Percentiles rank a stretch among this genome's conserved stretches.
These are phyloP conservation scores for Eupeodes latifasciatus DNA, from an alignment of 2,888 invertebrate genomes.

Conservation along the genomic window DNA sequence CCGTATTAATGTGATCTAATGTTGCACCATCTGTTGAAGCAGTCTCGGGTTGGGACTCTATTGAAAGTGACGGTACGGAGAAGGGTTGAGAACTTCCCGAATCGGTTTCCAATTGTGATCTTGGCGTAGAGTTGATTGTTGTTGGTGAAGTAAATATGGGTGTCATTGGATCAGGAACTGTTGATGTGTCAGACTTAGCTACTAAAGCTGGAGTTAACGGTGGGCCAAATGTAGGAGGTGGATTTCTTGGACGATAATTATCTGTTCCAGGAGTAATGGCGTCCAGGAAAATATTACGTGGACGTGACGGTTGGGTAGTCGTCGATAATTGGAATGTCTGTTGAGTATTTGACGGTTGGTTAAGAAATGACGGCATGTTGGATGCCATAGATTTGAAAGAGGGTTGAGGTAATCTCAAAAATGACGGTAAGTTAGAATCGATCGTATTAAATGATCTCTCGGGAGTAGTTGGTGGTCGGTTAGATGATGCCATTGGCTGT, in stretches of 20 bases:
- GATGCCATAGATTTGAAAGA: too few species aligned
- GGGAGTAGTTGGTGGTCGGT: background rate
- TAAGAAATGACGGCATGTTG: background rate
- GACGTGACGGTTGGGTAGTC: background rate
- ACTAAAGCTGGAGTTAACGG: background rate
- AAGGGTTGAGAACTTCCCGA: background rate
- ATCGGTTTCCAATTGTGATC: background rate
- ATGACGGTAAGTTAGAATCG: background rate
- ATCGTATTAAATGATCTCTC: background rate
- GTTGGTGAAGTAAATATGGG: background rate
- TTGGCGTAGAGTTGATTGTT: background rate
- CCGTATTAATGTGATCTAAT: conserved; percentile 39
- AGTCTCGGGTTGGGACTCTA: too few species aligned
- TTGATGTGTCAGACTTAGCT: background rate
- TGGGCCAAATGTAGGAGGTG: background rate
- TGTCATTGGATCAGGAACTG: background rate
- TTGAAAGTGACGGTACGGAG: background rate
- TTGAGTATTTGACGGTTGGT: background rate
- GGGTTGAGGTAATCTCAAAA: background rate
- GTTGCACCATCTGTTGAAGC: background rate
- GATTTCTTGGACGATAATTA: background rate
- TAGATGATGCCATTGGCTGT: background rate
- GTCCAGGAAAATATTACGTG: background rate
- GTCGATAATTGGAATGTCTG: background rate
- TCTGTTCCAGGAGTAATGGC: background rate